Conservation (phyloP, 2,113 vertebrate species). For the Phylloscopus trochilus region DNA sequence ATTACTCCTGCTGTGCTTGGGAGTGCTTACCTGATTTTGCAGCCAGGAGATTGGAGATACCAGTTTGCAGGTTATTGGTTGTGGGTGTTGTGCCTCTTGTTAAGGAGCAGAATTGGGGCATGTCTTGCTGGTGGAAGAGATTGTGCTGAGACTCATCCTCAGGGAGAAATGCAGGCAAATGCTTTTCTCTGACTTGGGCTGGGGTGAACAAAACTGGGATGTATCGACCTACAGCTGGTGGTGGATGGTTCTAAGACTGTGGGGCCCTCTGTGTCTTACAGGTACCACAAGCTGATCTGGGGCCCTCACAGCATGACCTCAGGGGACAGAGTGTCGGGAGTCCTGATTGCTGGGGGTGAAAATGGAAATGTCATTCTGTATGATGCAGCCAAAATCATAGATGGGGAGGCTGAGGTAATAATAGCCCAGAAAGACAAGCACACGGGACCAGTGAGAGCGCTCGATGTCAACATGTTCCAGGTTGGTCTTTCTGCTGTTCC, state of each 20-base stretch:
- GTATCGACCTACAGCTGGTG: neutral
- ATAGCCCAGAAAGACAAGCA: constrained; percentile 90
- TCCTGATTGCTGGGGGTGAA: constrained; percentile 92
- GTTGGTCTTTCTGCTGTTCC: constrained; percentile 63
- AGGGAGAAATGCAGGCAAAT: neutral
- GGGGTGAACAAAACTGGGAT: neutral
- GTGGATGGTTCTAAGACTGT: neutral
- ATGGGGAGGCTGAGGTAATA: constrained; percentile 83
- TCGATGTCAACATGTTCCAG: constrained; percentile 94
- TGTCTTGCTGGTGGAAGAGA: rapidly evolving
- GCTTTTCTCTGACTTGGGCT: neutral
- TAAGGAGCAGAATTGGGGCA: neutral
- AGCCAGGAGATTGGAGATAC: neutral
- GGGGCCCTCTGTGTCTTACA: constrained; percentile 59
- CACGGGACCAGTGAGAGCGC: constrained; percentile 89
- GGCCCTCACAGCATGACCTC: constrained; percentile 80
- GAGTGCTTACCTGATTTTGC: neutral
- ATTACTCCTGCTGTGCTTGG: neutral
- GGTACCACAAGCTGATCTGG: constrained; percentile 97
- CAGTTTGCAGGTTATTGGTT: neutral
- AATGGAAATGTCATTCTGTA: constrained; percentile 94
- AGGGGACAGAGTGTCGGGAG: constrained; percentile 76
- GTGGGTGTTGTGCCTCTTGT: rapidly evolving
- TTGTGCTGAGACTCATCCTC: neutral
- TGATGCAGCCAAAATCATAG: constrained; percentile 88